Evolutionary conservation across 2,113 vertebrate genomes (phyloP), one percentile per base, ranked within the genome.

Genomic region (Ornithorhynchus anatinus): DNA sequence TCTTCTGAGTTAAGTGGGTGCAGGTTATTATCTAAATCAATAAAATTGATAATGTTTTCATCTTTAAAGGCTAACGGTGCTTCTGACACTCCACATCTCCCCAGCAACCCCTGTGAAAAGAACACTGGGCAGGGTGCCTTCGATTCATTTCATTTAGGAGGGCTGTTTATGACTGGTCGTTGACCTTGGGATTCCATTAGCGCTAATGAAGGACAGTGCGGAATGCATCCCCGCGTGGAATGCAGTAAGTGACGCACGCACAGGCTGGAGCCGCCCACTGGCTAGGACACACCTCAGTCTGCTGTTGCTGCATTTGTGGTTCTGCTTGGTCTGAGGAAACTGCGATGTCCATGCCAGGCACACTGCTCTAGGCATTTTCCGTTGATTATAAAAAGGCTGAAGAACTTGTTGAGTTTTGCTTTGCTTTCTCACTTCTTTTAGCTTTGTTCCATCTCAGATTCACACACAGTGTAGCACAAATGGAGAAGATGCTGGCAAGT

Each of bases 181-280:
- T 91, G 91, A 89, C 93, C 90, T 92, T 92, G 90, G 77, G 84
- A 86, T 91, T 89, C 88, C 90, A 91, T 93, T 90, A 91, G 86
- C 22, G 48, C 83, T 92, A 85, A 89, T 81, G 91, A 92, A 91
- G 90, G 91, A 62, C 85, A 70, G 52, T 47, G 75, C 67, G 77
- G 56, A 67, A 38, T 47, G 53, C 56, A 15, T 74, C 47, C n/a
- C 79, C 71, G 68, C 71, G 48, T 45, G 2, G 43, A 73, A 67
- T 64, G 16, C 68, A 9, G 80, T 59, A 91, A 92, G 86, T 89
- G 91, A 81, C 72, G 75, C 35, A 62, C 51, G 50, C 52, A 84
- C 79, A 37, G 60, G 78, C 71, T 51, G 38, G 32, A 76, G 60
- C 1, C 4, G 59, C 37, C 32, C 25, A 10, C 15, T 7, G 22